These are phyloP conservation scores for Scolopax bukidnonensis DNA, from an alignment of 2,797 vertebrate genomes.

Conservation along the genomic window DNA sequence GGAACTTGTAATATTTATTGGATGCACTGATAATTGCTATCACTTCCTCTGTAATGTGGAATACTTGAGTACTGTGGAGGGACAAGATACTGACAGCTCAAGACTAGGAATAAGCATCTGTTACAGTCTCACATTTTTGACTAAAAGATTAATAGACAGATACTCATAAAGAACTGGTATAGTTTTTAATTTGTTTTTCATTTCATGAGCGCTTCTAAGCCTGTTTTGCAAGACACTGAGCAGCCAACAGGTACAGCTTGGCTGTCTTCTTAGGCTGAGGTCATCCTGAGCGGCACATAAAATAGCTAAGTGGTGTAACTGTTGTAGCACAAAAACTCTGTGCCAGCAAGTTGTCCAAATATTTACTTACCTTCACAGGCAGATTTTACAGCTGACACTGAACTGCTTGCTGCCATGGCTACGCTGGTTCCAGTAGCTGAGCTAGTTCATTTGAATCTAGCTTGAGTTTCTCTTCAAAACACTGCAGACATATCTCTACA, in stretches of 20 bases:
- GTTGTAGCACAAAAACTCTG: neutral
- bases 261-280: neutral
- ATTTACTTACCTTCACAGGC: conserved; percentile 48
- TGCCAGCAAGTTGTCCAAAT: conserved; percentile 59
- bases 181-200: neutral
- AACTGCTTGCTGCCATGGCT: conserved; percentile 40
- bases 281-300: neutral
- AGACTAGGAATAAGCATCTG: neutral
- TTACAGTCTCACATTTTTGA: neutral
- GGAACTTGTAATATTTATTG: neutral
- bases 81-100: neutral
- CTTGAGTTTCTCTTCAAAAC: conserved; percentile 1
- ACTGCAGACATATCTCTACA: neutral
- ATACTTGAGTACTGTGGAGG: neutral
- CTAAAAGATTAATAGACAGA: neutral
- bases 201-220: neutral
- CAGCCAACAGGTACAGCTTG: neutral
- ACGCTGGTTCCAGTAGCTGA: neutral
- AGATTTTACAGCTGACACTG: conserved; percentile 9
- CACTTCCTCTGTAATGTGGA: neutral
- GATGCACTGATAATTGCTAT: neutral
- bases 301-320: neutral
- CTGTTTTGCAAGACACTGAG: neutral
- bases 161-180: neutral
- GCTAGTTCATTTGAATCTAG: neutral